Evolutionary conservation across 23 tunicate species (phyloP).

Genomic region (Styela plicata): DNA sequence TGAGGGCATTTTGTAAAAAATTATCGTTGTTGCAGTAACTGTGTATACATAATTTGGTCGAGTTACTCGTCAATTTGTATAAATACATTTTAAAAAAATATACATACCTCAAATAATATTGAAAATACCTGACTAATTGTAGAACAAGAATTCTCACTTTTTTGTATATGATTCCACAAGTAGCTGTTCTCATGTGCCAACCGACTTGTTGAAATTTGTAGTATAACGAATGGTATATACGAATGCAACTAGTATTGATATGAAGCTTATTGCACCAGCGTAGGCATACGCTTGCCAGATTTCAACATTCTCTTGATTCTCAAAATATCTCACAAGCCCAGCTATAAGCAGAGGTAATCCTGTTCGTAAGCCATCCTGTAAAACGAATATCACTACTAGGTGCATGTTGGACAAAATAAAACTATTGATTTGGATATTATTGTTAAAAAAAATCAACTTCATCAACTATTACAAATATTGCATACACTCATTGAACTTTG

Average conservation of each 20-base stretch:
- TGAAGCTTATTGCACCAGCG: constrained; percentile 39
- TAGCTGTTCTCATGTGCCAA: constrained; percentile 67
- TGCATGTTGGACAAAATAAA: too few species aligned
- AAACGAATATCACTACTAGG: too few species aligned
- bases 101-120: background rate
- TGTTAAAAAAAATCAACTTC: too few species aligned
- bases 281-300: constrained; percentile 51
- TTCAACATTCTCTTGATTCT: background rate
- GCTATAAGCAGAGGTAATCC: background rate
- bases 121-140: background rate
- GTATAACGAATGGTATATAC: constrained; percentile 22
- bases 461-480: too few species aligned
- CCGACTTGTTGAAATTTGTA: constrained; percentile 38
- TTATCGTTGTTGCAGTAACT: too few species aligned
- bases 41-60: too few species aligned
- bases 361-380: constrained; percentile 1
- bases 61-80: background rate
- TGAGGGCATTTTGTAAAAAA: too few species aligned
- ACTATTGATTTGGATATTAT: too few species aligned
- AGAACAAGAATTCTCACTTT: constrained; percentile 46
- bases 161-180: constrained; percentile 77
- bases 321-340: constrained; percentile 12
- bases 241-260: constrained; percentile 17
- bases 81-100: too few species aligned
- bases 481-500: too few species aligned